phyloP scores from a whole-genome alignment of 2,888 invertebrate genomes.

The Caenorhabditis imperialis region DNA sequence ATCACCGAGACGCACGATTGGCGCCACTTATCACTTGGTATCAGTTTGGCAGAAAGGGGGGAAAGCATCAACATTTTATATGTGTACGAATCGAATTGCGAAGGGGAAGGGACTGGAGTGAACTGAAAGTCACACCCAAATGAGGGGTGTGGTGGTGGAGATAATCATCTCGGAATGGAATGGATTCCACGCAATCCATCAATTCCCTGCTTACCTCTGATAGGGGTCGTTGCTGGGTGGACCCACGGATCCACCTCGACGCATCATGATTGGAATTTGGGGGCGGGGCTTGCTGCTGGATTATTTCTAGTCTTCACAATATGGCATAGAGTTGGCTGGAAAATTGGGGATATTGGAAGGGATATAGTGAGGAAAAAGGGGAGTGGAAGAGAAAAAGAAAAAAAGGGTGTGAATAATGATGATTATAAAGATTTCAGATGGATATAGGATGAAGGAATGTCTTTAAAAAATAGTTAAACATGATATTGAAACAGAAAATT shows the following conservation, averaged over 20 bases:
- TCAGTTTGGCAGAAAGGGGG: background rate
- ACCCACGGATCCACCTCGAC: conserved; percentile 54
- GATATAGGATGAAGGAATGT: too few species aligned
- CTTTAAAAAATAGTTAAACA: too few species aligned
- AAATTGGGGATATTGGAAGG: too few species aligned
- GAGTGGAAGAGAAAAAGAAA: too few species aligned
- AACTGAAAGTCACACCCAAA: conserved; percentile 18
- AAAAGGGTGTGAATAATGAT: too few species aligned
- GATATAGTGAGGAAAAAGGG: too few species aligned
- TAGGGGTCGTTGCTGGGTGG: conserved; percentile 49
- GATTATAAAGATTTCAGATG: too few species aligned
- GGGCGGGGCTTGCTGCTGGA: background rate
- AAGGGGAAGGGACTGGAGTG: conserved; percentile 1
- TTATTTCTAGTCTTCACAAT: too few species aligned
- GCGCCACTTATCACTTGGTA: too few species aligned
- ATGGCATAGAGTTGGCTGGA: conserved; percentile 9
- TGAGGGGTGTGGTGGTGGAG: conserved; percentile 10
- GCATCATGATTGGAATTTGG: conserved; percentile 52
- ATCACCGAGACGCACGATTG: background rate
- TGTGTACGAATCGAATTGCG: background rate
- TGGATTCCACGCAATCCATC: conserved; percentile 7
- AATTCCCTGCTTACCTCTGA: conserved; percentile 36
- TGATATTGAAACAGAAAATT: too few species aligned
- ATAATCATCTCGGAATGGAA: conserved; percentile 3
- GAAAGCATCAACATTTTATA: conserved; percentile 20